Conservation (phyloP, 2,888 invertebrate genomes). For the Drosophila leonis region DNA sequence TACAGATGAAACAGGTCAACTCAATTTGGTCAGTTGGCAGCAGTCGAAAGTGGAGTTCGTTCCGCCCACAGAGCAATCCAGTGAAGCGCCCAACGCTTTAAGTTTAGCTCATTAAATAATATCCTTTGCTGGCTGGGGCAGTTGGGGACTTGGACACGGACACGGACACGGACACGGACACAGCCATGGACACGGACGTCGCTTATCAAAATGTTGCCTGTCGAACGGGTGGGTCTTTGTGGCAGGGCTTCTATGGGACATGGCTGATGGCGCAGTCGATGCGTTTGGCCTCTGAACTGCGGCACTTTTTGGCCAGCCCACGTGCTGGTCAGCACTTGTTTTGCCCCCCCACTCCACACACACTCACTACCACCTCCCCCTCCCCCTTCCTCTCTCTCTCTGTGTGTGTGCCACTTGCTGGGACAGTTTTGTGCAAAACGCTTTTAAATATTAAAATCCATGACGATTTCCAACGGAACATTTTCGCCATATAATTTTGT, state of each 20-base stretch:
- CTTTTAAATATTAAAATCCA: conserved; percentile 85
- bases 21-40: conserved; percentile 74
- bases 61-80: conserved; percentile 44
- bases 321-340: conserved; percentile 57
- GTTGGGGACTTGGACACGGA: not conserved
- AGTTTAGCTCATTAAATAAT: conserved; percentile 84
- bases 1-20: conserved; percentile 73
- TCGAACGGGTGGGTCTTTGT: conserved; percentile 59
- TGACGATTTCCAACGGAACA: conserved; percentile 81
- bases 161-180: not conserved
- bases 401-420: conserved; percentile 23
- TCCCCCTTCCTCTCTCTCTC: not conserved
- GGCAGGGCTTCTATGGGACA: conserved; percentile 50
- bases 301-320: conserved; percentile 71
- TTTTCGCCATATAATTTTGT: conserved; percentile 76
- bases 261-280: conserved; percentile 61
- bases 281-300: conserved; percentile 79
- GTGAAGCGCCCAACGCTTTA: conserved; percentile 65
- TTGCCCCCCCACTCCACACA: not conserved
- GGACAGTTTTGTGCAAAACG: conserved; percentile 76
- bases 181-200: conserved; percentile 19
- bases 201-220: conserved; percentile 81
- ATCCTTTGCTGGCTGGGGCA: conserved; percentile 69
- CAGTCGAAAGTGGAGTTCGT: conserved; percentile 10
- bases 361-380: not conserved